These are phyloP conservation scores for Glyptemys insculpta DNA, from an alignment of 2,797 vertebrate genomes.

Conservation along the genomic window DNA sequence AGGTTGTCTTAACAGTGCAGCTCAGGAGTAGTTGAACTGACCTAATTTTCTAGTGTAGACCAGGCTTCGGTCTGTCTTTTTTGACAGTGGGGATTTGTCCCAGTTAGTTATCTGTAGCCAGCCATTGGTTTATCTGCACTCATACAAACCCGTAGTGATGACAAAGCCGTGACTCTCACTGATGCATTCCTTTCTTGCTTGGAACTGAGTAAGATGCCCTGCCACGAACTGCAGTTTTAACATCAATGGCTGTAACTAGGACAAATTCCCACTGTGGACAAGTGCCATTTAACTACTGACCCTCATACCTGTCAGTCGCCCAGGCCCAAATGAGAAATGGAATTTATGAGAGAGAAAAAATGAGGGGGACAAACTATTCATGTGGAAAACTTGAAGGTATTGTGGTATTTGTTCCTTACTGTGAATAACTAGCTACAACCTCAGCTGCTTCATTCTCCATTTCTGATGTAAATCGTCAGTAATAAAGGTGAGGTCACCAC, in stretches of 20 bases:
- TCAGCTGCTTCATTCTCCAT: background rate
- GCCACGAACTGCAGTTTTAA: background rate
- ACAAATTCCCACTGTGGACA: background rate
- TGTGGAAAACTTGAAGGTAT: background rate
- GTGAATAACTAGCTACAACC: background rate
- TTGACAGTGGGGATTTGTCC: background rate
- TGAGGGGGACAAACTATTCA: background rate
- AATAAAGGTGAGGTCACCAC: background rate
- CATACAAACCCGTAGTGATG: background rate
- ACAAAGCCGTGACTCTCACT: background rate
- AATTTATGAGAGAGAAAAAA: background rate
- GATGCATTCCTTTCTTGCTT: background rate
- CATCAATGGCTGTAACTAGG: background rate
- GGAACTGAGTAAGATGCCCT: background rate
- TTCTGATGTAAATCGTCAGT: background rate
- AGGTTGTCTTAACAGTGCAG: background rate
- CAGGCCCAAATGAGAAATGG: background rate
- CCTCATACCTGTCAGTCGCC: rapidly evolving
- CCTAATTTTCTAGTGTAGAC: background rate
- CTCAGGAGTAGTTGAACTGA: background rate
- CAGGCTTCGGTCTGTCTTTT: background rate
- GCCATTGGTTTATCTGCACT: background rate
- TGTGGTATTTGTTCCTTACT: background rate
- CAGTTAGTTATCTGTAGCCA: background rate
- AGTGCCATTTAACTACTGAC: background rate